These are phyloP conservation scores for Papilio elwesi DNA, from an alignment of 2,888 invertebrate genomes.

Conservation along the genomic window DNA sequence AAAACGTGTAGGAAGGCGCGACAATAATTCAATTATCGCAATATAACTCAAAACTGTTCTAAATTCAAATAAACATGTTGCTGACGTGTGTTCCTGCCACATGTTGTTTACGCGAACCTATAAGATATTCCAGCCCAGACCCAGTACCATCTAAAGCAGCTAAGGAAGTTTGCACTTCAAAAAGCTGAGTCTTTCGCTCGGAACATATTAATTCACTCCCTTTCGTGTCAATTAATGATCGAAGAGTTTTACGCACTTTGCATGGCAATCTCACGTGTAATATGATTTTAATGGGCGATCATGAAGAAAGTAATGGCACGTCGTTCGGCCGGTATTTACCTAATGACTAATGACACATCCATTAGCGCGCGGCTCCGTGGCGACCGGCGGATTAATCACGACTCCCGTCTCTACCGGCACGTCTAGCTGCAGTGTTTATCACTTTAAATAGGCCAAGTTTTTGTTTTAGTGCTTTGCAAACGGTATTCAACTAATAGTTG, in stretches of 20 bases:
- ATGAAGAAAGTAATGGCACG: slow-evolving; percentile 32
- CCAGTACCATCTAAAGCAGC: too few species aligned
- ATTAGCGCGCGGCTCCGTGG: slow-evolving; percentile 42
- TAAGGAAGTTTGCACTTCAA: too few species aligned
- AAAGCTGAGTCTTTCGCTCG: neutral
- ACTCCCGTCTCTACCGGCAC: slow-evolving; percentile 8
- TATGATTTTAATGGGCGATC: slow-evolving; percentile 35
- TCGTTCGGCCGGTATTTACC: slow-evolving; percentile 29
- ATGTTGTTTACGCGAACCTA: too few species aligned
- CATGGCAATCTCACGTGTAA: slow-evolving; percentile 33
- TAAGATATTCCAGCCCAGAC: too few species aligned
- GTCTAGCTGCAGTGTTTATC: neutral
- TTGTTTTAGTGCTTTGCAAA: slow-evolving; percentile 11
- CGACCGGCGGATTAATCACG: slow-evolving; percentile 31
- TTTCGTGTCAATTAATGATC: slow-evolving; percentile 22
- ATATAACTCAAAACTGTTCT: too few species aligned
- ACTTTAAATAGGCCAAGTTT: slow-evolving; percentile 26
- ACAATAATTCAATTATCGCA: too few species aligned
- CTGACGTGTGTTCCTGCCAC: too few species aligned
- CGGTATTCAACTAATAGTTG: neutral
- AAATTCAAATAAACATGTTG: too few species aligned
- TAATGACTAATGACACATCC: slow-evolving; percentile 44
- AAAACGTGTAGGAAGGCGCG: too few species aligned
- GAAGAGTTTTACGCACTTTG: slow-evolving; percentile 23
- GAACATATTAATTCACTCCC: slow-evolving; percentile 16